Evolutionary conservation across 2,113 vertebrate species (phyloP), one percentile per base, ranked within the genome.

Genomic region (Agapornis roseicollis): DNA sequence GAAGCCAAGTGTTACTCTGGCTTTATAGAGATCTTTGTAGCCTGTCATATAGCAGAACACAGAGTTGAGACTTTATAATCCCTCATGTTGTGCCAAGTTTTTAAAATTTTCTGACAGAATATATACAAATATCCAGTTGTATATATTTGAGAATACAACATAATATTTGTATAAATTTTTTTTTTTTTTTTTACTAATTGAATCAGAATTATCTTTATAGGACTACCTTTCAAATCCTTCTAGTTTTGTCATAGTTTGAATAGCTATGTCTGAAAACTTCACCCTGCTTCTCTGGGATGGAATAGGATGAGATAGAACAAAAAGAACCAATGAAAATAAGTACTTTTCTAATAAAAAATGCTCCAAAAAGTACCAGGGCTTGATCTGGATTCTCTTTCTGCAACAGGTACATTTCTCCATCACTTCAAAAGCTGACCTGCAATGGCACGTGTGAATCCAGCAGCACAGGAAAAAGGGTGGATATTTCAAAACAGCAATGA

Each of bases 141-240:
- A 2, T n/a, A 4, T 65, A 17, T n/a, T 88, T 68, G 47, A 85
- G 65, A 70, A 50, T 55, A 13, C 1, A 16, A 18, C 5, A 4
- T 9, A 49, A 19, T 0, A 2, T 60, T 79, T 50, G 15, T 11
- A 18, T 80, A 27, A 72, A 52, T n/a, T 8, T 1, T 16, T 52
- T 76, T 2, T 24, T 50, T 73, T 42, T 42, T 13, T 33, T 60
- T 46, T 47, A 46, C 6, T 41, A n/a, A 60, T 61, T 61, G 73
- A 73, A 44, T 63, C 7, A 6, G 17, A 84, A 41, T 78, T 31
- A 9, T 31, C 7, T 56, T 77, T 35, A 16, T 35, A 69, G 31
- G 6, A 7, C 13, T 65, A 25, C 13, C 5, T 86, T 70, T 78
- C 25, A 70, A 46, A 53, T 80, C 25, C 41, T 61, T 77, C 28